Base-by-base conservation (phyloP, 2,113 vertebrate genomes). In the Oryzias melastigma region DNA sequence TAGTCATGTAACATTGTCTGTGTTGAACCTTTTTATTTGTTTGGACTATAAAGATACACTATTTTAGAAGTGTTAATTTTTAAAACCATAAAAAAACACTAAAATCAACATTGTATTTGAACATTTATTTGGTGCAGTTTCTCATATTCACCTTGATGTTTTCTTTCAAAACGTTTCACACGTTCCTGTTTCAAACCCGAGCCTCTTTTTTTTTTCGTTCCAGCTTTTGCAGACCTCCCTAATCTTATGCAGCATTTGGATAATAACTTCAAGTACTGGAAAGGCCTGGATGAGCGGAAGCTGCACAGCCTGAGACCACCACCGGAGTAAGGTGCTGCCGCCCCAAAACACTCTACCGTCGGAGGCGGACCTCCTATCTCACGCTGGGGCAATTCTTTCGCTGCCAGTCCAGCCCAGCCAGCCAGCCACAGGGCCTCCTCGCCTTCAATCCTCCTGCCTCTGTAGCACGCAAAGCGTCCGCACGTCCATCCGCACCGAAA, bases 221-320 rank as follows among this genome's bases (percentile, higher is more conserved):
- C 59, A 99, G 97, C 92, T 67, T 99, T 99, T 78, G 93, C 95
- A 24, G 94, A 97, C 87, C 93, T 99, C 69, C 96, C 97, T 4
- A 96, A 97, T 83, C 83, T 99, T 68, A 96, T 98, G 95, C 95
- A 95, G 89, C 93, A 99, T 81, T 90, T 99, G 78, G 95, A 97
- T 89, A 95, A 93, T 74, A 99, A 99, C 90, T 98, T 98, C 82
- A 98, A 97, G 71, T 98, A 99, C 90, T 99, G 97, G 97, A 98
- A 98, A 90, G 87, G 91, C 71, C 85, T 99, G 68, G 96, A 98
- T 5, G 95, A 96, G 1, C 90, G 79, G 77, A 93, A 97, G 79
- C 91, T 98, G 59, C 92, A 93, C 83, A 94, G 90, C 77, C 90
- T 98, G 58, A 92, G 95, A 24, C 94, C 94, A 0, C 96, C 96